These are phyloP conservation scores for Caenorhabditis plicata DNA, from an alignment of 2,888 invertebrate genomes.

Conservation along the genomic window DNA sequence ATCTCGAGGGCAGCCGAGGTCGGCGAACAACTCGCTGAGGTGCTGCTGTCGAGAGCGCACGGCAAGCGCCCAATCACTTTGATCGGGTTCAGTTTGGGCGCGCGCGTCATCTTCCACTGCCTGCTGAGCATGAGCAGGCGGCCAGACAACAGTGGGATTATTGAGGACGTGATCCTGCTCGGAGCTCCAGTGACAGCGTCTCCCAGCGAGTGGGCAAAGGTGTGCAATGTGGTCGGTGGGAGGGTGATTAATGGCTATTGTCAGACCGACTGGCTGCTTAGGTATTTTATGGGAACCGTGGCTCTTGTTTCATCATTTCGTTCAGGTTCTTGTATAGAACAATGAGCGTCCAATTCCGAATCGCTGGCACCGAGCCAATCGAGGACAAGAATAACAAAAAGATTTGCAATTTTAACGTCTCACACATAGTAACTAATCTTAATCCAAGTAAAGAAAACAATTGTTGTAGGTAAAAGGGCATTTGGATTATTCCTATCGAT, in stretches of 20 bases:
- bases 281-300: constrained; percentile 52
- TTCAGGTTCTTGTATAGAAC: constrained; percentile 72
- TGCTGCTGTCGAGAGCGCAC: constrained; percentile 72
- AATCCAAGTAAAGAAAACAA: background rate
- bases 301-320: background rate
- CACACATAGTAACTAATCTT: constrained; percentile 69
- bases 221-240: constrained; percentile 72
- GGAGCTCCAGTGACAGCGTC: constrained; percentile 74
- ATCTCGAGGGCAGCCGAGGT: constrained; percentile 72
- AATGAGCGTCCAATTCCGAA: constrained; percentile 71
- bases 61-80: constrained; percentile 74
- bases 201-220: constrained; percentile 70
- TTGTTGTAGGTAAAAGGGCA: constrained; percentile 59
- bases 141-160: constrained; percentile 67
- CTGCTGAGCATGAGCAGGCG: constrained; percentile 70
- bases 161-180: constrained; percentile 74
- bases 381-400: constrained; percentile 67
- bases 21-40: constrained; percentile 74
- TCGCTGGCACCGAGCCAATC: constrained; percentile 73
- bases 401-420: constrained; percentile 73
- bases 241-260: constrained; percentile 75
- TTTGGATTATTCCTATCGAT: constrained; percentile 60
- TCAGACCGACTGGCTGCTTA: constrained; percentile 74
- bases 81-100: constrained; percentile 74
- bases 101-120: constrained; percentile 75